phyloP scores from a whole-genome alignment of 2,797 vertebrate genomes.

The Acipenser ruthenus region DNA sequence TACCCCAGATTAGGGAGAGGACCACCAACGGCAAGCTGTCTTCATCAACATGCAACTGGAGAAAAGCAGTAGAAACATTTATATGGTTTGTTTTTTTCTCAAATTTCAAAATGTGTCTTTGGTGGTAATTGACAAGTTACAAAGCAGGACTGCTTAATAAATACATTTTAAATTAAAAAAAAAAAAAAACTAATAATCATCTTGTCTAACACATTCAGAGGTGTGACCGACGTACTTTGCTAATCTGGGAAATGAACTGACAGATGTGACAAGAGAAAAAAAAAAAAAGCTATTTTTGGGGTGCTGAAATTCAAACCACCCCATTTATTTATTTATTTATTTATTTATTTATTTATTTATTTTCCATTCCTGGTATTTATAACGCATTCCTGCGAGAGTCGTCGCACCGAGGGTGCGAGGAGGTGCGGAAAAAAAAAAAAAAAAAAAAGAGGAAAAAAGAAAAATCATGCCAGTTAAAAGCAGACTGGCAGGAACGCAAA shows the following conservation, averaged over 20 bases:
- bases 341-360: too few relatives aligned
- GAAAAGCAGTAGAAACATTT: too few relatives aligned
- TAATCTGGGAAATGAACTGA: not conserved
- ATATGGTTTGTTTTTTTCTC: too few relatives aligned
- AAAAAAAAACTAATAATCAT: not conserved
- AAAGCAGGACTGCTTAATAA: too few relatives aligned
- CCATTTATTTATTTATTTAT: not conserved
- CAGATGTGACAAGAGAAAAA: not conserved
- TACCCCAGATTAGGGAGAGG: too few relatives aligned
- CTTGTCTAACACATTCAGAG: constrained; percentile 2
- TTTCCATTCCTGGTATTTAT: not conserved
- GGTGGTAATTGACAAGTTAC: too few relatives aligned
- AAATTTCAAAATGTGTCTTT: too few relatives aligned
- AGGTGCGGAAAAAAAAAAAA: not conserved
- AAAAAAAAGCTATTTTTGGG: constrained; percentile 8
- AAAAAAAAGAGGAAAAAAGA: constrained; percentile 23
- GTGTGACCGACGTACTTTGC: constrained; percentile 1
- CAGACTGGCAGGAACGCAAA: too few relatives aligned
- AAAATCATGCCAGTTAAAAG: constrained; percentile 22
- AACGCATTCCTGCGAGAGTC: not conserved
- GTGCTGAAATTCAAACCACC: not conserved
- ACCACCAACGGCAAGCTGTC: too few relatives aligned
- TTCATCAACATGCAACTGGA: too few relatives aligned
- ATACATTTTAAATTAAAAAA: too few relatives aligned
- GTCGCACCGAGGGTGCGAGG: not conserved